Base-by-base conservation (phyloP, 2,888 invertebrate species). In the Epiperipatus broadwayi region DNA sequence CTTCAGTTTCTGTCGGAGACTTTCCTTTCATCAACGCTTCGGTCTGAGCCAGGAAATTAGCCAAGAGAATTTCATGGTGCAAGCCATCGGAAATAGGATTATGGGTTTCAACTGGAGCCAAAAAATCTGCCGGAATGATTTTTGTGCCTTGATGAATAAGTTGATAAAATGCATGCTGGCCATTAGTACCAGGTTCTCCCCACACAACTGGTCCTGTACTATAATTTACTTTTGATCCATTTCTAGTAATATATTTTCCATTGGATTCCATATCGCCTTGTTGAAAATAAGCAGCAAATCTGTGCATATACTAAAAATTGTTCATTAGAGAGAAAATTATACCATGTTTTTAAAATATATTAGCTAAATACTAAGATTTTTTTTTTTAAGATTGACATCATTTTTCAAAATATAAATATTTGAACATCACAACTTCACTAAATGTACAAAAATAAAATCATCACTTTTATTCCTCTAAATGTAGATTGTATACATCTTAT, bases 191-290 rank as follows among this genome's bases (percentile, higher is more conserved):
- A 1, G 97, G 93, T 62, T 97, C 95, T 38, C 97, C 97, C 89
- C 89, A 91, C 37, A 83, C 78, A 45, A 85, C 77, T 39, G 84
- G 83, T 0, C 84, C 68, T 5, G 68, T 69, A n/a, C 51, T 52
- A 50, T 68, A 66, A 44, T 58, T 51, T 3, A 67, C 67, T 8
- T 52, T 49, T 12, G 52, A 43, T 3, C 66, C 66, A 44, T 48
- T 55, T 30, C 62, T 52, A 2, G 63, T 66, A 2, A 69, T 67
- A 53, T 62, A 71, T 64, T 99, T 97, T 45, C 97, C 97, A 61
- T 97, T 97, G 47, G 89, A 89, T 62, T 99, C 97, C 97, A 99
- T 95, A 54, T 95, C 95, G 3, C 93, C 93, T 65, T 99, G 97
- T 63, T 99, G 97, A 67, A 97, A 95, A 61, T 97, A 99, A 12